Base-by-base conservation (phyloP, 2,888 invertebrate species). In the Eudasyphora cyanicolor region DNA sequence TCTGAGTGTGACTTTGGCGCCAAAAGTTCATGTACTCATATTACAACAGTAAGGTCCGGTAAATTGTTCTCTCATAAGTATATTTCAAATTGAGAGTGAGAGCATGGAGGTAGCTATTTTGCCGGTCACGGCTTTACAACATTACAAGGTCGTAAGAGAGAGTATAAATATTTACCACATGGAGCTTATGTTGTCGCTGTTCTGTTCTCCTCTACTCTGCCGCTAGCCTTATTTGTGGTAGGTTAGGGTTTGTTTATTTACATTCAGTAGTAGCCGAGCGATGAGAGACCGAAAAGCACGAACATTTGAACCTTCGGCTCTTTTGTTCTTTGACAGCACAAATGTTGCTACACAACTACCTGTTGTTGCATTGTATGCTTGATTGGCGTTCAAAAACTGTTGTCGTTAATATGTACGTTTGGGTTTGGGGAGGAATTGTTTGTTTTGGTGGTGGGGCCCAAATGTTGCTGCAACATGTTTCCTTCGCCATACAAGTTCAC, bases 171-270 rank as follows among this genome's bases (percentile, higher is more conserved):
- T 29, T 38, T n/a, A 64, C 64, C 64, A 38, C 62, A 64, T 64
- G 64, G 35, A 2, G 60, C 45, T n/a, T n/a, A n/a, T n/a, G n/a
- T n/a, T n/a, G n/a, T n/a, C n/a, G n/a, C n/a, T n/a, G n/a, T n/a
- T n/a, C n/a, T 74, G 74, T 32, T 71, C 21, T 21, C 21, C 49
- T 10, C n/a, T 67, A 62, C 24, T 29, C 21, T 67, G 42, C 29
- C 29, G 29, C 10, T 45, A 8, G 62, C 64, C 45, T n/a, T n/a
- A 14, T 67, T 42, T 38, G 51, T 60, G 32, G n/a, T 76, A 51
- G 51, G 51, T 51, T 51, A 51, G 51, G 51, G 51, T 17, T 84
- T 84, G 82, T 79, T 84, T 84, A 79, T 71, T 35, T 32, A 75
- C 77, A 45, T 69, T 67, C 42, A 42, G n/a, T n/a, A n/a, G n/a